phyloP scores from a whole-genome alignment of 2,888 invertebrate species.

The Gastracanthus pulcherrimus region DNA sequence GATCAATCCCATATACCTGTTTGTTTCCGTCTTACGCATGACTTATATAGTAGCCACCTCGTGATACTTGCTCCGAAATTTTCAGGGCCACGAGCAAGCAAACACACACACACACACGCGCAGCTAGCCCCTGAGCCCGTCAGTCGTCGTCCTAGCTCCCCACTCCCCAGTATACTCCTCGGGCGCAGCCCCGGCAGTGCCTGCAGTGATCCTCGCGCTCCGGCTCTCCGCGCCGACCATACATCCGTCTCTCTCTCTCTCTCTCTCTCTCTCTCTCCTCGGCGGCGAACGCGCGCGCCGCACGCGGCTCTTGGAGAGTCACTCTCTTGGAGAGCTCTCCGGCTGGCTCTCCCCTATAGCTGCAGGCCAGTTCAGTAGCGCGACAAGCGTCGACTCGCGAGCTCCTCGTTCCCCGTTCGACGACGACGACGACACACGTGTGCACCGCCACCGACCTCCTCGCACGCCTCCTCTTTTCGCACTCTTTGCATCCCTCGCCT shows the following conservation, averaged over 20 bases:
- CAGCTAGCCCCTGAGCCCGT: neutral
- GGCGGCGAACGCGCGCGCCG: neutral
- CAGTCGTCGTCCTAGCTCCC: neutral
- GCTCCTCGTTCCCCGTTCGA: neutral
- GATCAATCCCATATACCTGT: too few species aligned
- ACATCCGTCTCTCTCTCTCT: conserved; percentile 47
- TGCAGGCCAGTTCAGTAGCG: conserved; percentile 62
- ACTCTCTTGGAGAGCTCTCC: neutral
- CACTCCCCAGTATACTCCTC: conserved; percentile 9
- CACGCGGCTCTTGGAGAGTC: neutral
- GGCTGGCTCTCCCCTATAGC: neutral
- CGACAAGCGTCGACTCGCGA: conserved; percentile 62
- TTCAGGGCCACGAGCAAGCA: conserved; percentile 1
- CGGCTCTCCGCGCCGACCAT: conserved; percentile 11
- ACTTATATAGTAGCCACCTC: too few species aligned
- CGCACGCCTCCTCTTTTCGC: neutral
- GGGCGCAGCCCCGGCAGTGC: neutral
- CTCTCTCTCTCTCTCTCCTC: conserved; percentile 31
- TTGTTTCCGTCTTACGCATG: too few species aligned
- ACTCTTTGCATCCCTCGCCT: too few species aligned
- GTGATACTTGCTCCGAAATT: conserved; percentile 4
- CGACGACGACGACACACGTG: neutral
- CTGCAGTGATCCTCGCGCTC: neutral
- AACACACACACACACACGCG: too few species aligned
- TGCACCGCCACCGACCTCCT: neutral